phyloP scores from a whole-genome alignment of 2,888 invertebrate species.

The Megaustenia siamemsis region DNA sequence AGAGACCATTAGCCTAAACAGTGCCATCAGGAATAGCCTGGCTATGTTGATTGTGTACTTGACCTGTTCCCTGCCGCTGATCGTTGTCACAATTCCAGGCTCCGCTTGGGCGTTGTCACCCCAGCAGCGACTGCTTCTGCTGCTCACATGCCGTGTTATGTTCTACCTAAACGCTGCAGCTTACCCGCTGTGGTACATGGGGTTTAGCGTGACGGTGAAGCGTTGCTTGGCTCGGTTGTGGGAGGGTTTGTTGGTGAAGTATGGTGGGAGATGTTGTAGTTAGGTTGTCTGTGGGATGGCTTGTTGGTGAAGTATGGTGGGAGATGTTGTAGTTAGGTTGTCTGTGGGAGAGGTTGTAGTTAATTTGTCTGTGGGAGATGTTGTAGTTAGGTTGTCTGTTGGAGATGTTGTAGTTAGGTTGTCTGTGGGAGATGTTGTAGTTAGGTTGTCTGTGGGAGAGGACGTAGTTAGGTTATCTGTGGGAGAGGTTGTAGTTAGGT shows the following conservation, averaged over 20 bases:
- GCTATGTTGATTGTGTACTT: conserved; percentile 74
- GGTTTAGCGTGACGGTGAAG: conserved; percentile 74
- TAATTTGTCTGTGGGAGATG: too few relatives aligned
- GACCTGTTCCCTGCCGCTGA: conserved; percentile 71
- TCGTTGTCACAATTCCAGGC: conserved; percentile 70
- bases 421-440: too few relatives aligned
- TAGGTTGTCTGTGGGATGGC: not conserved
- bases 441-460: too few relatives aligned
- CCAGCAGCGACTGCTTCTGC: conserved; percentile 60
- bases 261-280: not conserved
- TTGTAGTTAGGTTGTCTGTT: too few relatives aligned
- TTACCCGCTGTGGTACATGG: conserved; percentile 76
- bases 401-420: too few relatives aligned
- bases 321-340: too few relatives aligned
- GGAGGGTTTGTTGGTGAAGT: conserved; percentile 60
- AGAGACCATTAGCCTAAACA: conserved; percentile 70
- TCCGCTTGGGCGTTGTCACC: conserved; percentile 57
- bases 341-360: too few relatives aligned
- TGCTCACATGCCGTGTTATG: conserved; percentile 68
- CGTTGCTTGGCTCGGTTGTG: conserved; percentile 68
- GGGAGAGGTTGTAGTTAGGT: too few relatives aligned
- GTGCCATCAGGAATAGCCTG: conserved; percentile 75
- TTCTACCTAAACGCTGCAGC: conserved; percentile 74
- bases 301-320: not conserved
- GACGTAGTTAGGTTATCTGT: too few relatives aligned